Evolutionary conservation across 2,113 vertebrate species (phyloP), one percentile per base, ranked within the genome.

Genomic region (Porphyrio hochstetteri): DNA sequence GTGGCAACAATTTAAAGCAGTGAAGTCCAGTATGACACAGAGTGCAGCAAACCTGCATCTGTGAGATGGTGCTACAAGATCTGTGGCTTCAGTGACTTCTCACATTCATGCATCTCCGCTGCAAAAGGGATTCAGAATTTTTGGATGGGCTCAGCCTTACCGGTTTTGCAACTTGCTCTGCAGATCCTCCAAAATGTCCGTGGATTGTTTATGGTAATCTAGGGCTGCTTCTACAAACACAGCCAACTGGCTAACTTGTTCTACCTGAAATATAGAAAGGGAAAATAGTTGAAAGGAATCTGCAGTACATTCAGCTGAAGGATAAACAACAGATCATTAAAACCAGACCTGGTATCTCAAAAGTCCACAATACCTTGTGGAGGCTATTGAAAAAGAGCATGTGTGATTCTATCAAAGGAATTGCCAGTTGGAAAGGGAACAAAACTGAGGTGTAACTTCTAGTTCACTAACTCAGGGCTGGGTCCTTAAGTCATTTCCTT

Each of bases 161-260:
- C 99, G 98, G 85, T 96, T 98, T 92, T 99, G 98, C 70, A 99
- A 97, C 94, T 97, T 98, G 67, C 78, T 94, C 36, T 98, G 98
- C 48, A 99, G 98, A n/a, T 99, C 98, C 95, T 99, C 97, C 97
- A 99, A 96, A 90, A 99, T 99, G 42, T 98, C 98, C 16, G 97
- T 75, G 12, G 98, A 98, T 96, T 99, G 98, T 56, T 93, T 97
- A 93, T 99, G 99, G 96, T 99, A 99, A 92, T 98, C 98, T 71
- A 99, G 71, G 0, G 98, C 98, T 3, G 99, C 99, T 96, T 99
- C 98, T 35, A 99, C 96, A 81, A 99, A 98, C 52, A 99, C 98
- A 0, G 98, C 96, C 95, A 99, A 86, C 97, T 99, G 99, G 96
- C 98, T 99, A 79, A 99, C 99, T 97, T 99, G 99, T 78, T 99